These are phyloP conservation scores for Poecilus cupreus DNA, from an alignment of 2,888 invertebrate genomes.

Conservation along the genomic window DNA sequence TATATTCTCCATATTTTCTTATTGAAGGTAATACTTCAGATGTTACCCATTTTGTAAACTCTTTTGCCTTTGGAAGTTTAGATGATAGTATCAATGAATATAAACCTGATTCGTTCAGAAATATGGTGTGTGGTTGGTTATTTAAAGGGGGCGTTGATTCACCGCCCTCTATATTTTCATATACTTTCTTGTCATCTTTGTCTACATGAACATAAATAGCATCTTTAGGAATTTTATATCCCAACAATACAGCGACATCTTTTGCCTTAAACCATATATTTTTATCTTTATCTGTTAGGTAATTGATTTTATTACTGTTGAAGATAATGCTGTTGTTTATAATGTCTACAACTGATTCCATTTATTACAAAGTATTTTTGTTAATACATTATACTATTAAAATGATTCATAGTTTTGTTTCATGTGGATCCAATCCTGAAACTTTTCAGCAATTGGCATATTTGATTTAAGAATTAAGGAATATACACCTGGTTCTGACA, in stretches of 20 bases:
- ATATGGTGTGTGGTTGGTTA: background rate
- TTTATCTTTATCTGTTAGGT: too few species aligned
- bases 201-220: background rate
- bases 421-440: too few species aligned
- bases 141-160: too few species aligned
- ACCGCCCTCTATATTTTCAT: too few species aligned
- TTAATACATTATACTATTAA: too few species aligned
- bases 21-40: background rate
- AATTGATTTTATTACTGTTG: background rate
- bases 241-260: background rate
- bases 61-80: background rate
- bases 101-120: background rate
- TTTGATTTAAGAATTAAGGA: too few species aligned
- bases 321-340: background rate
- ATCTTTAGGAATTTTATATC: background rate
- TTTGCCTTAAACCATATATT: too few species aligned
- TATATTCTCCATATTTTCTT: constrained; percentile 15
- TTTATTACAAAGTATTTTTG: background rate
- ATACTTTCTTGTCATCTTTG: too few species aligned
- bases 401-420: too few species aligned
- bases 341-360: background rate
- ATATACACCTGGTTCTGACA: too few species aligned
- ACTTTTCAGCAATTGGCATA: too few species aligned
- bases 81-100: background rate
- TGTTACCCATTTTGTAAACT: background rate